Evolutionary conservation across 2,113 vertebrate genomes (phyloP).

Genomic region (Ardeotis arabs): DNA sequence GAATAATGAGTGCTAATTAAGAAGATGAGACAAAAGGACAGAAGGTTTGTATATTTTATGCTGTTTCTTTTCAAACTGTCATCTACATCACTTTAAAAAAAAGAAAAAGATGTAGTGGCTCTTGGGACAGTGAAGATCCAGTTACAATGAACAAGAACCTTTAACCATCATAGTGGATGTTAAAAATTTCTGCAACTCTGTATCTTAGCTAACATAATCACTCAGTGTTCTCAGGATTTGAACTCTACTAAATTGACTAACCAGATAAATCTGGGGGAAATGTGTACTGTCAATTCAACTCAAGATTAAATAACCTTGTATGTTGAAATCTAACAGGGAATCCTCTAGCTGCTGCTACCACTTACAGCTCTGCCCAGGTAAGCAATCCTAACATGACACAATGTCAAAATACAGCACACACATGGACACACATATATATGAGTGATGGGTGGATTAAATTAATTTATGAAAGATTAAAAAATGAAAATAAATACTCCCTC

Average conservation of each 20-base stretch:
- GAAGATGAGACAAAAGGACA: neutral
- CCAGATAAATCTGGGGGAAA: neutral
- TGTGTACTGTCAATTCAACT: neutral
- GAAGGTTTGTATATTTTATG: neutral
- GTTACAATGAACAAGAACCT: neutral
- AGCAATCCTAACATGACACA: neutral
- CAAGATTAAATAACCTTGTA: neutral
- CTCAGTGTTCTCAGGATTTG: neutral
- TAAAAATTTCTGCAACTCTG: neutral
- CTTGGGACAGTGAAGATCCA: neutral
- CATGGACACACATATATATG: neutral
- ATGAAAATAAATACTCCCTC: neutral
- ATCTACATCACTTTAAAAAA: neutral
- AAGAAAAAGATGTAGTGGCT: neutral
- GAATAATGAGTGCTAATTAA: neutral
- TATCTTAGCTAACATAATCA: neutral
- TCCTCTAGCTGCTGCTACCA: neutral
- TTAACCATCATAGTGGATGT: neutral
- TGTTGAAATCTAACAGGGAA: neutral
- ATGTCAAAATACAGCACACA: neutral
- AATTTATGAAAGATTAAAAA: neutral
- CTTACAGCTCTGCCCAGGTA: neutral
- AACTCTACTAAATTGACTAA: neutral
- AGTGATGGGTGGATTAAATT: neutral
- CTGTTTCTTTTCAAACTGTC: neutral